phyloP scores from a whole-genome alignment of 2,113 vertebrate species.

The Butorides virescens region DNA sequence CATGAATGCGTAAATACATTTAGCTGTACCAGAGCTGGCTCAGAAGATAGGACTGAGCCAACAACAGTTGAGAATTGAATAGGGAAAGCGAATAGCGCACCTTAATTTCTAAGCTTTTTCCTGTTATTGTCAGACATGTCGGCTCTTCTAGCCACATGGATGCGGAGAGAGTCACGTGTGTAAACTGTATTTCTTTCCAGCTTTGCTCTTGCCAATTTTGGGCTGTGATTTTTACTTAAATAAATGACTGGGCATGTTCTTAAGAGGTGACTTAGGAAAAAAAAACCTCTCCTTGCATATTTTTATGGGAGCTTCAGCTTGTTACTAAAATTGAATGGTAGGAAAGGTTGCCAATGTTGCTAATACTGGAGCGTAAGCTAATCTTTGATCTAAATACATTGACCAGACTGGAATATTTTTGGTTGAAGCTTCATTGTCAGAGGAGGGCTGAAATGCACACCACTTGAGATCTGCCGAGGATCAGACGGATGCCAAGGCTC shows the following conservation, averaged over 20 bases:
- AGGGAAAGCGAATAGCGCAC: not conserved
- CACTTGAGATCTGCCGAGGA: not conserved
- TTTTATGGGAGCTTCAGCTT: not conserved
- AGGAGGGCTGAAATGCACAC: not conserved
- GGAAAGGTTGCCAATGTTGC: not conserved
- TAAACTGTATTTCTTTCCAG: not conserved
- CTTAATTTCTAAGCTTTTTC: not conserved
- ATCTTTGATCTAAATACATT: not conserved
- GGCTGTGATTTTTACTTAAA: not conserved
- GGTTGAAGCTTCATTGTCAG: not conserved
- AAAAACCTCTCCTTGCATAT: not conserved
- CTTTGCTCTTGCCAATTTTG: not conserved
- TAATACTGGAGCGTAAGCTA: not conserved
- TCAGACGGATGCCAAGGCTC: not conserved
- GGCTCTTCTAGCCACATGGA: not conserved
- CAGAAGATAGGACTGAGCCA: not conserved
- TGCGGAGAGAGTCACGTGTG: not conserved
- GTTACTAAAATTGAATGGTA: not conserved
- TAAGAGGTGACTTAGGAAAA: not conserved
- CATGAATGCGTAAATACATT: fast-evolving
- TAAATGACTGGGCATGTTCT: not conserved
- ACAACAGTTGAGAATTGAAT: not conserved
- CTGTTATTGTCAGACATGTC: not conserved
- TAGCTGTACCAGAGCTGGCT: not conserved
- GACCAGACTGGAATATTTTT: not conserved